Percentiles rank a stretch among this genome's conserved stretches.
These are phyloP conservation scores for Scaptomyza reducta DNA, from an alignment of 2,888 invertebrate genomes.

Conservation along the genomic window DNA sequence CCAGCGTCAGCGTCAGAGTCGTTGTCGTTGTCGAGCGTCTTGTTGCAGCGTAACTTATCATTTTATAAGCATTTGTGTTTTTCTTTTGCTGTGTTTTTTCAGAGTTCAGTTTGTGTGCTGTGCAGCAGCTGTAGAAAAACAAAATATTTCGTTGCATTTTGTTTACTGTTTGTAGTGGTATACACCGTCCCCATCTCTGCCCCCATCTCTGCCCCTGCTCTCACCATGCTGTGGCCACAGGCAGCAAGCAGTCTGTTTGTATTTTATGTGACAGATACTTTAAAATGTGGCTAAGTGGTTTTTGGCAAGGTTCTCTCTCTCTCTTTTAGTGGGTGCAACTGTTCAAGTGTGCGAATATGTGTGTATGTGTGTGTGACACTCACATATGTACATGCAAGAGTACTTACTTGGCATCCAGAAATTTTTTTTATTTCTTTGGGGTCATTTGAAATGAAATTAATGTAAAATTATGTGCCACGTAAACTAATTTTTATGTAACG, in stretches of 20 bases:
- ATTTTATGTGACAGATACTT: slow-evolving; percentile 74
- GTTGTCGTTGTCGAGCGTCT: slow-evolving; percentile 28
- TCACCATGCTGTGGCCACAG: slow-evolving; percentile 23
- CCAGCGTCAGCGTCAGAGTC: slow-evolving; percentile 7
- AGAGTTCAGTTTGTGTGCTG: slow-evolving; percentile 39
- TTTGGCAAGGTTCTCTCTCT: slow-evolving; percentile 41
- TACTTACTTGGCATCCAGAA: not conserved
- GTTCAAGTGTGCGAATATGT: not conserved
- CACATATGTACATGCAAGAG: slow-evolving; percentile 13
- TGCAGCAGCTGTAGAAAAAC: slow-evolving; percentile 54
- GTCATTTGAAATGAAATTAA: slow-evolving; percentile 66
- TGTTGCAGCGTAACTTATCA: slow-evolving; percentile 63
- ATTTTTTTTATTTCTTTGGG: slow-evolving; percentile 8
- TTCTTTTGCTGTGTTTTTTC: slow-evolving; percentile 21
- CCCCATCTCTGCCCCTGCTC: not conserved
- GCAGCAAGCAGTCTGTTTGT: slow-evolving; percentile 45
- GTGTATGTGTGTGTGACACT: slow-evolving; percentile 14
- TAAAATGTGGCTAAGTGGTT: slow-evolving; percentile 74
- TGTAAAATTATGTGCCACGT: slow-evolving; percentile 75
- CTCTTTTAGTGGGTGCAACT: slow-evolving; percentile 7
- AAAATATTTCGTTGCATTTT: slow-evolving; percentile 74
- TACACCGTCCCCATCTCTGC: not conserved
- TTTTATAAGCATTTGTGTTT: slow-evolving; percentile 72
- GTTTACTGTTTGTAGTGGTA: slow-evolving; percentile 37
- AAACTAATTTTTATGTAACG: slow-evolving; percentile 70